Evolutionary conservation across 2,113 vertebrate species (phyloP).

Genomic region (Epinephelus fuscoguttatus): DNA sequence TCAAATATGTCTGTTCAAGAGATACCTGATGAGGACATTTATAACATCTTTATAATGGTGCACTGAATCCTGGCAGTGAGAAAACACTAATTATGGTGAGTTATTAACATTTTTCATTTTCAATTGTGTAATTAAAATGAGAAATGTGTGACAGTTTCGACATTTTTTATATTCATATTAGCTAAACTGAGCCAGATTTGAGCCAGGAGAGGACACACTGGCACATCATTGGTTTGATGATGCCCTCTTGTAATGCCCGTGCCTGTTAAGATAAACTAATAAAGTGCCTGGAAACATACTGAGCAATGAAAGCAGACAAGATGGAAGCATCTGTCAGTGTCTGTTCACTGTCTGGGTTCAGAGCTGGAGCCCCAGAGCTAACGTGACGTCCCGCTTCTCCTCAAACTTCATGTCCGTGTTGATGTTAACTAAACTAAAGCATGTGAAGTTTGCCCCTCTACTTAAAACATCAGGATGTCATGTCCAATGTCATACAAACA

Average conservation of each 20-base stretch:
- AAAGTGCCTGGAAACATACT: conserved; percentile 63
- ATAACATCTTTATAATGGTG: not conserved
- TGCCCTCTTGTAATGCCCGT: conserved; percentile 58
- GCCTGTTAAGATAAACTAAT: conserved; percentile 77
- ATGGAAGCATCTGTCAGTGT: conserved; percentile 84
- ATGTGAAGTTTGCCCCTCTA: conserved; percentile 77
- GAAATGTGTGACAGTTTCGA: not conserved
- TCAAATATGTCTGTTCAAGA: not conserved
- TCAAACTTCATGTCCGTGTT: conserved; percentile 76
- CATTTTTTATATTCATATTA: not conserved
- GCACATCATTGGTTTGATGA: conserved; percentile 56
- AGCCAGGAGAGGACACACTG: not conserved
- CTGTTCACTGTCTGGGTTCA: conserved; percentile 75
- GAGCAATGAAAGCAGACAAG: conserved; percentile 83
- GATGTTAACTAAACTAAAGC: conserved; percentile 86
- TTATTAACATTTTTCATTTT: not conserved
- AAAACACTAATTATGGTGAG: not conserved
- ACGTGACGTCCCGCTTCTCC: conserved; percentile 50
- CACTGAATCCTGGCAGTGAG: not conserved
- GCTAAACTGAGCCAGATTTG: not conserved
- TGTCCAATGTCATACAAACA: conserved; percentile 78
- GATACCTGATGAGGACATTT: not conserved
- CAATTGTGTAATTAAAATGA: conserved; percentile 16
- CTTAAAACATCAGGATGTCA: conserved; percentile 81
- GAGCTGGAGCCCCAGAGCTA: conserved; percentile 76